phyloP scores from a whole-genome alignment of 2,888 invertebrate species.

The Apamea anceps region DNA sequence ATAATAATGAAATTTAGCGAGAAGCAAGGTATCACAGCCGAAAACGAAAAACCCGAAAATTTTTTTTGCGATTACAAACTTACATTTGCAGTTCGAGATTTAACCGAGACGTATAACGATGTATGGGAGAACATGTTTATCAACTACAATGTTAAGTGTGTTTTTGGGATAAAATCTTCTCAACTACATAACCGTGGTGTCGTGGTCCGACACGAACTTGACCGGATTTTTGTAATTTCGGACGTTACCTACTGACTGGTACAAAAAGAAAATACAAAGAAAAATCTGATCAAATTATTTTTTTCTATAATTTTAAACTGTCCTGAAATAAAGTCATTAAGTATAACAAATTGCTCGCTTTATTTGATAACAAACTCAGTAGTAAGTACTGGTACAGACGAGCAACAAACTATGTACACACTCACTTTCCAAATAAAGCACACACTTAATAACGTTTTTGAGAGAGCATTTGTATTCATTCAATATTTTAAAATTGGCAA shows the following conservation, averaged over 20 bases:
- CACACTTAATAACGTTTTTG: not conserved
- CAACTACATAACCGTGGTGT: not conserved
- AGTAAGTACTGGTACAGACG: conserved; percentile 5
- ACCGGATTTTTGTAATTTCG: not conserved
- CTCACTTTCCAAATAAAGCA: not conserved
- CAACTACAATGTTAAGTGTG: not conserved
- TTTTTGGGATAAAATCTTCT: not conserved
- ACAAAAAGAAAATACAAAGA: not conserved
- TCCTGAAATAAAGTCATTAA: conserved; percentile 40
- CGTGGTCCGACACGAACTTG: not conserved
- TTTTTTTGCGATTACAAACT: not conserved
- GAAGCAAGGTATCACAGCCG: not conserved
- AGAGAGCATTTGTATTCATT: not conserved
- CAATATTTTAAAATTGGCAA: conserved; percentile 11
- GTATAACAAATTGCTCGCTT: conserved; percentile 24
- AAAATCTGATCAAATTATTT: not conserved
- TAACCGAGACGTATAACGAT: too few species aligned
- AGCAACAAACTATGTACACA: conserved; percentile 6
- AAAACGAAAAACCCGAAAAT: not conserved
- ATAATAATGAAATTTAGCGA: not conserved
- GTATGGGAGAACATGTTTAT: too few species aligned
- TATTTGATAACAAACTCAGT: conserved; percentile 29
- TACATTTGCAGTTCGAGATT: not conserved
- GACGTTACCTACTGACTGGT: not conserved
- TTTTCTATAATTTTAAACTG: conserved; percentile 16